phyloP scores from a whole-genome alignment of 2,113 vertebrate genomes.

The Pavo muticus region DNA sequence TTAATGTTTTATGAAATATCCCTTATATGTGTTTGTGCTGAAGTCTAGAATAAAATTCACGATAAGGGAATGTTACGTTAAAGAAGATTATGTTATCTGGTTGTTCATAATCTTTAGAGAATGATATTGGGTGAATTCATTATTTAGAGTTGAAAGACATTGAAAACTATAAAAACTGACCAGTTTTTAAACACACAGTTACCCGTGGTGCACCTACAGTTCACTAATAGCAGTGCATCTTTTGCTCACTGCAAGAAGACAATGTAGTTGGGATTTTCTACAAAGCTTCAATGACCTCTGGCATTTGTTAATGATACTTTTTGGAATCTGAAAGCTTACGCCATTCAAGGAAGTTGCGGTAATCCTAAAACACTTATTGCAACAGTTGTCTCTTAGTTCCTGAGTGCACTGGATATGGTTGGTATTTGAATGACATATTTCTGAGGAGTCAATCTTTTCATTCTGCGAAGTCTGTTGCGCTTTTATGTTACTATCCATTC shows the following conservation, averaged over 20 bases:
- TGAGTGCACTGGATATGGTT: not conserved
- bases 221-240: not conserved
- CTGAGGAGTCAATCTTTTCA: not conserved
- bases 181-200: not conserved
- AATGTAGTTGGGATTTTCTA: not conserved
- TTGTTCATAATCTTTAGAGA: not conserved
- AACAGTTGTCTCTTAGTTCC: not conserved
- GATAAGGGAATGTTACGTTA: not conserved
- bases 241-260: not conserved
- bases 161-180: not conserved
- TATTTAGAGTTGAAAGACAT: not conserved
- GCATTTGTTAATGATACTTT: not conserved
- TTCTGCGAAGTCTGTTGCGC: not conserved
- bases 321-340: not conserved
- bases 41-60: not conserved
- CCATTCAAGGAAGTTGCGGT: not conserved
- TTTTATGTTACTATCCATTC: not conserved
- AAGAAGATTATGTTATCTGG: not conserved
- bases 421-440: not conserved
- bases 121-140: fast-evolving
- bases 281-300: not conserved
- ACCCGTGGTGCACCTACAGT: not conserved
- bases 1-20: not conserved
- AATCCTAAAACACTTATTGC: not conserved
- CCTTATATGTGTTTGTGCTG: not conserved